Conservation (phyloP, 2,113 vertebrate genomes). For the Raja brachyura region DNA sequence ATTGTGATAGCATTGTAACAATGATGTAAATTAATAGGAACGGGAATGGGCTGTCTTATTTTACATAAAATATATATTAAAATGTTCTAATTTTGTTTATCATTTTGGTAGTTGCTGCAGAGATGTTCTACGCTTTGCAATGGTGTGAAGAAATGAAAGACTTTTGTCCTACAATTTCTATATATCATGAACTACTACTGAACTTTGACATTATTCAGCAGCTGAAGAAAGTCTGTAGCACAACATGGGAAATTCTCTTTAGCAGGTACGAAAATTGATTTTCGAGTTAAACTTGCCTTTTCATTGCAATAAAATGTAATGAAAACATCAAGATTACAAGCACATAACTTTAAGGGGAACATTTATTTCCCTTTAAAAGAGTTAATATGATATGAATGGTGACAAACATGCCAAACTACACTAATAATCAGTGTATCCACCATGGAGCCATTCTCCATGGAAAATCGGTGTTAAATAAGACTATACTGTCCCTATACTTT, state of each 20-base stretch:
- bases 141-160: constrained; percentile 83
- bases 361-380: not conserved
- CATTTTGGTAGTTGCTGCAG: constrained; percentile 62
- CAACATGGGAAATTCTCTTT: constrained; percentile 61
- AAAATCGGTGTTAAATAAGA: too few species aligned
- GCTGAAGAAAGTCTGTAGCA: constrained; percentile 48
- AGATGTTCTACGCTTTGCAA: constrained; percentile 79
- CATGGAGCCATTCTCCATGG: too few species aligned
- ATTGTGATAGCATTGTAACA: not conserved
- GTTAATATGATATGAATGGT: too few species aligned
- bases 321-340: not conserved
- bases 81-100: constrained; percentile 34
- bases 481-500: too few species aligned
- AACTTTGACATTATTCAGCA: constrained; percentile 62
- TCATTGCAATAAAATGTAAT: not conserved
- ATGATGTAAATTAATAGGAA: not conserved
- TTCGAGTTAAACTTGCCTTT: not conserved
- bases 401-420: too few species aligned
- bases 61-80: not conserved
- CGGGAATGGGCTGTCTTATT: not conserved
- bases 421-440: too few species aligned
- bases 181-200: constrained; percentile 65
- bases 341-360: not conserved
- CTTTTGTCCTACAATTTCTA: constrained; percentile 55
- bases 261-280: constrained; percentile 60